Evolutionary conservation across 2,113 vertebrate species (phyloP), one percentile per base, ranked within the genome.

Genomic region (Centrocercus urophasianus): DNA sequence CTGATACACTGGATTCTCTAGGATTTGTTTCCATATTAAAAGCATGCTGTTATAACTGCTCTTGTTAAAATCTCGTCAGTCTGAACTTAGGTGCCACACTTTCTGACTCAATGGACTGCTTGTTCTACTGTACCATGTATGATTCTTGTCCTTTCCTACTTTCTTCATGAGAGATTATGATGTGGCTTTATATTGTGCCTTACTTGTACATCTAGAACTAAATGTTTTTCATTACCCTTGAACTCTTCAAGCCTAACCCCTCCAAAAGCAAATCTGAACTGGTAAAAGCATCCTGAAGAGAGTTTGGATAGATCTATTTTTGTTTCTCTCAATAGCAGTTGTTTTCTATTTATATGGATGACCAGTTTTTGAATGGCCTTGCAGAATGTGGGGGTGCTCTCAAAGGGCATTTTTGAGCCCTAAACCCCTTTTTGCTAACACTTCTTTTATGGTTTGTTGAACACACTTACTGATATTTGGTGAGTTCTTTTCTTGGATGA

Each of bases 161-260:
- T 97, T 97, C 96, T 91, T 97, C 97, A 98, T 97, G 97, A 97
- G 97, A 97, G 96, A 97, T 97, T 97, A 97, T 97, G 97, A 98
- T 98, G 98, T 98, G 98, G 98, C 98, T 98, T 98, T 98, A 98
- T 98, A 98, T 98, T 98, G 98, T 98, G 98, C 98, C 98, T 98
- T 98, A 98, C 97, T 98, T 98, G 98, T 98, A 98, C 98, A 97
- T 96, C 97, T 96, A 97, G 97, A 97, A 98, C 94, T 92, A 96
- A 96, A 79, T 78, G 88, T 97, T 95, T 97, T 43, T 83, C 90
- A 85, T 97, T 96, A 96, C 97, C 90, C 97, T 96, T 90, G 89
- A 96, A 96, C 79, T 96, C 83, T 73, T 96, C 94, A 38, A 91
- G 94, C 93, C 93, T 82, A 96, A 96, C 86, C 96, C 96, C 96